These are phyloP conservation scores for Rambutsinella grinnellia DNA, from an alignment of 2,888 invertebrate species.

Conservation along the genomic window DNA sequence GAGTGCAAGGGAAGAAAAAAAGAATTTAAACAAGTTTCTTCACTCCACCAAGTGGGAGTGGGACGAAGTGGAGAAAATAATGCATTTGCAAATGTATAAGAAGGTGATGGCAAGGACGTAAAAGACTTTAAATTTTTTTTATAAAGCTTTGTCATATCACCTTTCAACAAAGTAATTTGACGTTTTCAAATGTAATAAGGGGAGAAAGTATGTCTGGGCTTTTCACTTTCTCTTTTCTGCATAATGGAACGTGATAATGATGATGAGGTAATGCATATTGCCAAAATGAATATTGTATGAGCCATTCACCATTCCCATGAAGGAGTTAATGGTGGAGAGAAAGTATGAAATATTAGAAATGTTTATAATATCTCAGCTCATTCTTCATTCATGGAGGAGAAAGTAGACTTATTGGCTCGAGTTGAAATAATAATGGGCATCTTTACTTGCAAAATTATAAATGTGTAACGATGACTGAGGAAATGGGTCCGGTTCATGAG, in stretches of 20 bases:
- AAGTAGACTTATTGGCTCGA: background rate
- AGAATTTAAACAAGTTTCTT: background rate
- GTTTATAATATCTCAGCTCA: no score
- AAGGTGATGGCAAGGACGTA: background rate
- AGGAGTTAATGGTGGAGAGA: background rate
- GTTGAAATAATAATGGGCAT: no score
- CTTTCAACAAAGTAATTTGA: no score
- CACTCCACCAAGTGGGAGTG: no score
- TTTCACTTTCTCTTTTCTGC: background rate
- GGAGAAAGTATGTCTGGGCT: background rate
- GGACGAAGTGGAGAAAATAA: background rate
- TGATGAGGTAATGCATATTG: background rate
- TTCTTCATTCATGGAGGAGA: no score
- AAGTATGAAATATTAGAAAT: no score
- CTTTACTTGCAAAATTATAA: no score
- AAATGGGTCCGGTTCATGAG: no score
- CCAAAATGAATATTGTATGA: background rate
- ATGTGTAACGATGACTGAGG: no score
- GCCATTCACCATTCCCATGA: background rate
- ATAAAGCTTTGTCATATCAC: no score
- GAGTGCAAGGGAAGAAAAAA: background rate
- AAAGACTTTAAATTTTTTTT: no score
- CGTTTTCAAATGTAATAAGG: background rate
- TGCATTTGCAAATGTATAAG: background rate
- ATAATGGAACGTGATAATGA: background rate